Base-by-base conservation (phyloP, 1,140 invertebrate genomes). In the Oscheius sp. region DNA sequence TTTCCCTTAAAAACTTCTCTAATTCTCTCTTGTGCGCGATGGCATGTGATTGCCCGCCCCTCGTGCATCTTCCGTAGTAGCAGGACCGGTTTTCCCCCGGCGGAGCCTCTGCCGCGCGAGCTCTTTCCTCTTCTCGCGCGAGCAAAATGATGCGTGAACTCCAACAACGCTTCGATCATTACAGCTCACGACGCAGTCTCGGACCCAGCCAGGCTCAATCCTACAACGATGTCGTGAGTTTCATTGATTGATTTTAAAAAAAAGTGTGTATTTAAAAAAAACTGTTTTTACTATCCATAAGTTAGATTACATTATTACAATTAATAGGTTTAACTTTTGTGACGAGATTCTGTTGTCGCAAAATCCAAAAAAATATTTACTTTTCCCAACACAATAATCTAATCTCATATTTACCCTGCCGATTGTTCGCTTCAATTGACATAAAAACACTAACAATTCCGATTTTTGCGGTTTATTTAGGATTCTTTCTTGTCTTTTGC, bases 91-190 rank as follows among this genome's bases (percentile, higher is more conserved):
- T 68, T 67, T 68, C 36, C 15, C 10, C 0, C 61, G 31, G 28
- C 28, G 15, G 15, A 34, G 7, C 55, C 36, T 13, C 26, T 32
- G 31, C 61, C 35, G 28, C 23, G 15, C 23, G 18, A 45, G 15
- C 31, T 34, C 36, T 26, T 18, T 32, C 32, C 29, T 1, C 61
- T 26, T 63, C 32, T 15, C 20, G 15, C 61, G 31, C 28, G 31
- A 29, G 18, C 15, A 63, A 34, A 45, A 76, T 76, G 75, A 76
- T 76, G 75, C 63, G 66, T 42, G 75, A 76, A 68, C 38, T 76
- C 15, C 75, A 76, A 75, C 66, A 74, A 38, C 63, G 75, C 18
- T 58, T 76, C 36, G 75, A 76, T 42, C 36, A 76, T 76, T 76
- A 74, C 63, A 77, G 74, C 58, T 77, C 76, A 1, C 52, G 64